Evolutionary conservation across 1,140 invertebrate species (phyloP).

Genomic region (Copidosoma floridanum): DNA sequence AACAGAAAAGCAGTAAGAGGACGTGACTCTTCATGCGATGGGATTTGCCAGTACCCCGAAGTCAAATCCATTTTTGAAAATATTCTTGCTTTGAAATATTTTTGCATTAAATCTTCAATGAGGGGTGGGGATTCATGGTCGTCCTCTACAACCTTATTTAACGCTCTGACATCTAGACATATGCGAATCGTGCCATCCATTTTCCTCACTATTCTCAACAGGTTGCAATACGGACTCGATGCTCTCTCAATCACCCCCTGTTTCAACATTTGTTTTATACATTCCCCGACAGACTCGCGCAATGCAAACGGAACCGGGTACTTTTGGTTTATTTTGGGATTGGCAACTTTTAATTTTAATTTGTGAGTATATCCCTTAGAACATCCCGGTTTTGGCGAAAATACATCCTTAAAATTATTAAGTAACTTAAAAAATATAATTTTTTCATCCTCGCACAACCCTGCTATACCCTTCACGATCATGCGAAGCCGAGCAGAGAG

Average conservation of each 20-base stretch:
- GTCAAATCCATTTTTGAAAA: constrained; percentile 40
- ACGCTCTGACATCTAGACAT: constrained; percentile 29
- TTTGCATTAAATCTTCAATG: constrained; percentile 33
- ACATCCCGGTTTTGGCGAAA: not conserved
- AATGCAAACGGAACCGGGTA: constrained; percentile 31
- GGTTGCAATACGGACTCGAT: constrained; percentile 40
- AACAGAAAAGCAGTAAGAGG: constrained; percentile 36
- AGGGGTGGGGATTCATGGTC: constrained; percentile 22
- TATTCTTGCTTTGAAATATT: constrained; percentile 28
- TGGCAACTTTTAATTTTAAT: not conserved
- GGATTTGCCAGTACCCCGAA: constrained; percentile 44
- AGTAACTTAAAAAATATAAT: not conserved
- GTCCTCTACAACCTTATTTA: constrained; percentile 17
- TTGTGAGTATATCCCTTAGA: not conserved
- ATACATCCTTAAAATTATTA: not conserved
- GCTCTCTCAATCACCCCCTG: constrained; percentile 26
- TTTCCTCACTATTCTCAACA: constrained; percentile 25
- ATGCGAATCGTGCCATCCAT: constrained; percentile 10
- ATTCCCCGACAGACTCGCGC: constrained; percentile 3
- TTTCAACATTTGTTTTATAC: constrained; percentile 27
- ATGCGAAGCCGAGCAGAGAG: too few species aligned
- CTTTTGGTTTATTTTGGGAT: constrained; percentile 20
- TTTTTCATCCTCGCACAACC: not conserved
- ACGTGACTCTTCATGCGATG: constrained; percentile 27
- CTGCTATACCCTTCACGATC: too few species aligned